Evolutionary conservation across 1,140 invertebrate genomes (phyloP).

Genomic region (Saccostrea cuccullata): DNA sequence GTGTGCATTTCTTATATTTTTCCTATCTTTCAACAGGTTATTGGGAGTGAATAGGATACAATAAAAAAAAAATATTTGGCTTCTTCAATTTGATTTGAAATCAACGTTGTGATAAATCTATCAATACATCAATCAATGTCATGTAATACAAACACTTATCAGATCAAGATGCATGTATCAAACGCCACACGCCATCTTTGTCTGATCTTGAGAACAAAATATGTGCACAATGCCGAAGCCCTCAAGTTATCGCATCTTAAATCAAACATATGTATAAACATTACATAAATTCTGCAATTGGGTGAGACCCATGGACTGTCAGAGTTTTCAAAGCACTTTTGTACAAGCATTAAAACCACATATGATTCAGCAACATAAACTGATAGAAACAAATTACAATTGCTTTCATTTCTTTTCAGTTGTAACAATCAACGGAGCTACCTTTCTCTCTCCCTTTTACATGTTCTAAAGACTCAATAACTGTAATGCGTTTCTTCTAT

Average conservation of each 20-base stretch:
- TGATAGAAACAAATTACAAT: background rate
- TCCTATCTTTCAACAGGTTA: background rate
- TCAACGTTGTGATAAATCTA: slow-evolving; percentile 14
- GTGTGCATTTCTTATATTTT: background rate
- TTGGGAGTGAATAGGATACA: background rate
- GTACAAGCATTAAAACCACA: background rate
- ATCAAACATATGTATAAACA: slow-evolving; percentile 29
- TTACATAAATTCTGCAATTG: slow-evolving; percentile 25
- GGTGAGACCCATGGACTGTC: slow-evolving; percentile 28
- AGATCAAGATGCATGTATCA: slow-evolving; percentile 23
- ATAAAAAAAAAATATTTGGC: background rate
- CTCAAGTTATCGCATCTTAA: background rate
- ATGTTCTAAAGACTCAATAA: too few relatives aligned
- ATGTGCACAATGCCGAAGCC: background rate
- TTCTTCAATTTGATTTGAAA: background rate
- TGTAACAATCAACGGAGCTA: too few relatives aligned
- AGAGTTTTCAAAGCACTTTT: background rate
- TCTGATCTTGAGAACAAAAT: slow-evolving; percentile 2
- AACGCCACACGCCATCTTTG: slow-evolving; percentile 30
- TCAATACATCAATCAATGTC: slow-evolving; percentile 33
- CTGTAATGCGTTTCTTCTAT: too few relatives aligned
- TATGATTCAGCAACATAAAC: slow-evolving; percentile 1
- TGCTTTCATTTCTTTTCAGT: background rate
- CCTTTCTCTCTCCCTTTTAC: too few relatives aligned
- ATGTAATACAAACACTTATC: slow-evolving; percentile 17